A percentile compares a stretch with the other conserved stretches of the same genome.
Evolutionary conservation across 2,113 vertebrate genomes (phyloP).

Genomic region (Sprattus sprattus): DNA sequence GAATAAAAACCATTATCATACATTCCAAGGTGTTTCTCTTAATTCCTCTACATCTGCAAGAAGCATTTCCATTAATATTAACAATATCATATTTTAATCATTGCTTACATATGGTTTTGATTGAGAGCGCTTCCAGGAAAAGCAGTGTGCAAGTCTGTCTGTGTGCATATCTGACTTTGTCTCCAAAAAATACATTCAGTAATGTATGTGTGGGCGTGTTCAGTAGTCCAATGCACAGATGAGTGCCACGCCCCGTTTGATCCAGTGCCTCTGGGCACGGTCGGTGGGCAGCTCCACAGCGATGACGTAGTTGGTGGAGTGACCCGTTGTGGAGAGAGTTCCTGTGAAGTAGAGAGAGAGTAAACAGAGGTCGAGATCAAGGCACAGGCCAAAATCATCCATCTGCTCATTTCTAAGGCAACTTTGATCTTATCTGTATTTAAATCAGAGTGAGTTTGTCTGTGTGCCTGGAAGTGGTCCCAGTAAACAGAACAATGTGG

Average conservation of each 20-base stretch:
- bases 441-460: background rate
- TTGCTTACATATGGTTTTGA: background rate
- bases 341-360: conserved; percentile 62
- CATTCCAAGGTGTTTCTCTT: background rate
- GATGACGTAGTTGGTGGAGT: conserved; percentile 87
- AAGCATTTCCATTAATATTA: background rate
- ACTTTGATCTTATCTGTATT: conserved; percentile 11
- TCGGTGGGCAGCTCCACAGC: conserved; percentile 83
- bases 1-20: background rate
- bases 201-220: conserved; percentile 37
- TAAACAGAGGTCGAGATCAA: background rate
- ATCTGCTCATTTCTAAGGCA: conserved; percentile 6
- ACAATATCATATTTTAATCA: background rate
- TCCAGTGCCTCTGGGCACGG: conserved; percentile 80
- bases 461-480: background rate
- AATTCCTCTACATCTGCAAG: background rate
- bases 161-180: conserved; percentile 2
- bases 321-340: conserved; percentile 83
- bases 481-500: background rate
- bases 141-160: background rate
- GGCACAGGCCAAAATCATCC: background rate
- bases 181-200: background rate
- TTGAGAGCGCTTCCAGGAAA: background rate
- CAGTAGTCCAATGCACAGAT: conserved; percentile 85
- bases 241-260: conserved; percentile 85